These are phyloP conservation scores for Bombus impatiens DNA, from an alignment of 1,140 invertebrate species.

Conservation along the genomic window DNA sequence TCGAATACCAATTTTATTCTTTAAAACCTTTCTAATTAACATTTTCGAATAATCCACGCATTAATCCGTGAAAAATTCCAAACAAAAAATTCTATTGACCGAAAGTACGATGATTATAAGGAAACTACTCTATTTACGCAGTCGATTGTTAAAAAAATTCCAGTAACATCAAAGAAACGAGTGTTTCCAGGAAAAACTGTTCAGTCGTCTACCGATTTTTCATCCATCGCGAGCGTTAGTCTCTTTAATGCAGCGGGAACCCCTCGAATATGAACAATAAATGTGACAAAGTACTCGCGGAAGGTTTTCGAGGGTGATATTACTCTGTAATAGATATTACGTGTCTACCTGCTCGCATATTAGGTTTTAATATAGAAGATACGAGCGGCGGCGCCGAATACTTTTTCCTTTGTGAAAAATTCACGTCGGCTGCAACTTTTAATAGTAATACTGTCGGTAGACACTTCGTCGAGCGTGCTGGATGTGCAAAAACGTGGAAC, in stretches of 20 bases:
- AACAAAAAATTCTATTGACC: too few relatives aligned
- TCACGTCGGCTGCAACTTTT: conserved; percentile 71
- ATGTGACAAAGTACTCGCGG: conserved; percentile 68
- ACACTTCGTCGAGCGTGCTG: conserved; percentile 54
- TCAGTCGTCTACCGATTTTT: neutral
- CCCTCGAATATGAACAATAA: conserved; percentile 60
- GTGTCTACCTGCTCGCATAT: conserved; percentile 68
- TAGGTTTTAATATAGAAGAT: conserved; percentile 73
- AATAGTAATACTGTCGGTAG: conserved; percentile 68
- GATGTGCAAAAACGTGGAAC: conserved; percentile 36
- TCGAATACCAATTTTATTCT: too few relatives aligned
- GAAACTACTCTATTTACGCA: too few relatives aligned
- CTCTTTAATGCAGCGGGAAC: conserved; percentile 57
- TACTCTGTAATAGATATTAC: conserved; percentile 73
- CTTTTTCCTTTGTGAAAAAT: conserved; percentile 72
- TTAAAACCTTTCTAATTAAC: too few relatives aligned
- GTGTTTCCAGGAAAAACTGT: neutral
- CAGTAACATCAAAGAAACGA: neutral
- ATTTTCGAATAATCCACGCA: too few relatives aligned
- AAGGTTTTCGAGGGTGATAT: conserved; percentile 70
- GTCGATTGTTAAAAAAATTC: neutral
- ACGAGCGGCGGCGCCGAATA: conserved; percentile 64
- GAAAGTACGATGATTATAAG: too few relatives aligned
- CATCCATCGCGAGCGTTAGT: conserved; percentile 15
- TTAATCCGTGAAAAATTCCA: too few relatives aligned